Evolutionary conservation across 2,113 vertebrate species (phyloP).

Genomic region (Setophaga petechia): DNA sequence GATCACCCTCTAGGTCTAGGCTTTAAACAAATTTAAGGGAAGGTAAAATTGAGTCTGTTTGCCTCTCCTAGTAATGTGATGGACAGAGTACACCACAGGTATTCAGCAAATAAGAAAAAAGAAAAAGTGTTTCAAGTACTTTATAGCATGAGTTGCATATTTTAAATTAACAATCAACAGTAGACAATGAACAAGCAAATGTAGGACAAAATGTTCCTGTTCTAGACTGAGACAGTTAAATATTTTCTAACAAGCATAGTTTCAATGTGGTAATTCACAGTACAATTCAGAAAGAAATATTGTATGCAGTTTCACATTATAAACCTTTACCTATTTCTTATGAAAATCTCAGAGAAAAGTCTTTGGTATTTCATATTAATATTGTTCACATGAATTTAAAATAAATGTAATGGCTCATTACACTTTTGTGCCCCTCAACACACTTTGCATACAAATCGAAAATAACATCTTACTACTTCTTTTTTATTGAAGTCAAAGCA

Average conservation of each 20-base stretch:
- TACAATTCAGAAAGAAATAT: background rate
- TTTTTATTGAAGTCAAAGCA: background rate
- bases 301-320: background rate
- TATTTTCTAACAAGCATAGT: background rate
- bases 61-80: background rate
- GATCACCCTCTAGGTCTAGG: accelerated
- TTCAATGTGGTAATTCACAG: background rate
- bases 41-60: background rate
- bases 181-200: background rate
- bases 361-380: background rate
- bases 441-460: background rate
- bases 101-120: background rate
- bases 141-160: background rate
- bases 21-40: background rate
- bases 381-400: background rate
- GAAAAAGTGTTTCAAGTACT: background rate
- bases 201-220: background rate
- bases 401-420: background rate
- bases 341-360: background rate
- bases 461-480: background rate
- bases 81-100: background rate
- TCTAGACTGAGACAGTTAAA: background rate
- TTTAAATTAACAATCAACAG: background rate
- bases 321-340: background rate
- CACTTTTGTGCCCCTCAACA: background rate